phyloP scores from a whole-genome alignment of 2,113 vertebrate genomes.

The Clarias batrachus region DNA sequence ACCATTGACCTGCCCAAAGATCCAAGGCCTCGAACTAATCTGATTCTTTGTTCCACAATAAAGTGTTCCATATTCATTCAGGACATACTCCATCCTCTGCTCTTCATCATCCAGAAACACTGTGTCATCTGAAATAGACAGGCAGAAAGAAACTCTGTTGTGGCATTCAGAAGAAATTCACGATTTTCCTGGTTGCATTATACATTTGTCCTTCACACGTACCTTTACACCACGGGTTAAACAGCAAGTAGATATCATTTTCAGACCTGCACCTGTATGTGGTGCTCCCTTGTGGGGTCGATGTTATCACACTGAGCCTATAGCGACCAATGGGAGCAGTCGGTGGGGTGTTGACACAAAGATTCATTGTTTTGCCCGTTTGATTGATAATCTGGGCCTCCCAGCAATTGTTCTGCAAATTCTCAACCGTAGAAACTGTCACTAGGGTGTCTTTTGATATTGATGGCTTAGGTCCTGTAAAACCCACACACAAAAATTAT shows the following conservation, averaged over 20 bases:
- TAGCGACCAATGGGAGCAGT: constrained; percentile 80
- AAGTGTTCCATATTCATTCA: constrained; percentile 84
- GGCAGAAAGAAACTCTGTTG: neutral
- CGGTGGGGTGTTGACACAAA: constrained; percentile 74
- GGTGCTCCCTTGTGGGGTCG: constrained; percentile 59
- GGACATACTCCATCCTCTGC: constrained; percentile 83
- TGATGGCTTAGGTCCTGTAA: constrained; percentile 73
- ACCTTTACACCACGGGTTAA: constrained; percentile 80
- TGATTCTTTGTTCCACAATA: constrained; percentile 89
- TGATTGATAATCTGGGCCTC: constrained; percentile 74
- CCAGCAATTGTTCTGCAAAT: constrained; percentile 75
- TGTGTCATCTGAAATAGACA: constrained; percentile 1
- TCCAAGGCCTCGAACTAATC: constrained; percentile 86
- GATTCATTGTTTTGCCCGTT: constrained; percentile 62
- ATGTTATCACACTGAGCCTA: constrained; percentile 71
- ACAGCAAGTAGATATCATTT: constrained; percentile 80
- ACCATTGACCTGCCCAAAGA: constrained; percentile 82
- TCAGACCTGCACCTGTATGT: constrained; percentile 61
- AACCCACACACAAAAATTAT: neutral
- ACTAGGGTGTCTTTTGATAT: constrained; percentile 82
- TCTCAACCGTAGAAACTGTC: constrained; percentile 75
- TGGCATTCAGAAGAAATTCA: neutral
- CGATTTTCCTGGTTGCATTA: neutral
- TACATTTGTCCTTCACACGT: neutral
- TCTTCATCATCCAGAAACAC: constrained; percentile 76